A percentile compares a stretch with the other conserved stretches of the same genome.
Conservation (phyloP, 2,888 invertebrate species). For the Macrostomum cliftonense region DNA sequence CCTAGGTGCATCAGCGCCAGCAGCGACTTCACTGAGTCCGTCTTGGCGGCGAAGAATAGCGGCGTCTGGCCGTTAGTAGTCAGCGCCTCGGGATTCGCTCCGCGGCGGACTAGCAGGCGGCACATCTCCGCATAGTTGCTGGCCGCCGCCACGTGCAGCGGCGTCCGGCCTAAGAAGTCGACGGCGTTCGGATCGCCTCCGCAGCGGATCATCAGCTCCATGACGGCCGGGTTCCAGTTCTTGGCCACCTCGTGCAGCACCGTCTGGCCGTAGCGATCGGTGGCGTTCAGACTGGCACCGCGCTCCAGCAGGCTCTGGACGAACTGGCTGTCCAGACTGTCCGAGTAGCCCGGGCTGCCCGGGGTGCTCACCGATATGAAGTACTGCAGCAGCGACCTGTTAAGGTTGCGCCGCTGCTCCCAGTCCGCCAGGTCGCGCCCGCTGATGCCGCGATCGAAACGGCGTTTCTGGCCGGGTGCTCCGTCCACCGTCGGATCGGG, state of each 20-base stretch:
- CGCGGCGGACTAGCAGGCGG: conserved; percentile 23
- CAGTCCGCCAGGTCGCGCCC: too few relatives aligned
- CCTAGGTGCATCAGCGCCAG: conserved; percentile 22
- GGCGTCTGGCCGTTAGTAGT: conserved; percentile 32
- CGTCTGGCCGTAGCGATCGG: conserved; percentile 30
- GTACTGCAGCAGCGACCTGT: conserved; percentile 26
- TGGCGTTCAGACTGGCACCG: conserved; percentile 28
- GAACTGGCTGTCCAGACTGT: conserved; percentile 25
- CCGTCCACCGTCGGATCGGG: too few relatives aligned
- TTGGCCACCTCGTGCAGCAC: conserved; percentile 32
- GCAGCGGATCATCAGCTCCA: conserved; percentile 22
- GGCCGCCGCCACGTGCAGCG: conserved; percentile 33
- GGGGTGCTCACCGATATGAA: conserved; percentile 26
- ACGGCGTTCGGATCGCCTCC: conserved; percentile 22
- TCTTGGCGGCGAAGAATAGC: conserved; percentile 31
- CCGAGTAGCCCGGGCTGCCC: conserved; percentile 15
- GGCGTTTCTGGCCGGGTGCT: too few relatives aligned
- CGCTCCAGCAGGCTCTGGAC: conserved; percentile 20
- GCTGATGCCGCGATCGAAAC: too few relatives aligned
- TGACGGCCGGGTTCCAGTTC: conserved; percentile 31
- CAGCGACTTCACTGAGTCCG: conserved; percentile 25
- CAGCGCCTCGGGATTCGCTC: conserved; percentile 24
- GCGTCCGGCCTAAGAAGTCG: conserved; percentile 27
- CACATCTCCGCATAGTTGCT: conserved; percentile 32
- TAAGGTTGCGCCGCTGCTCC: conserved; percentile 8